Evolutionary conservation across 2,113 vertebrate genomes (phyloP), one percentile per base, ranked within the genome.

Genomic region (Thymallus thymallus): DNA sequence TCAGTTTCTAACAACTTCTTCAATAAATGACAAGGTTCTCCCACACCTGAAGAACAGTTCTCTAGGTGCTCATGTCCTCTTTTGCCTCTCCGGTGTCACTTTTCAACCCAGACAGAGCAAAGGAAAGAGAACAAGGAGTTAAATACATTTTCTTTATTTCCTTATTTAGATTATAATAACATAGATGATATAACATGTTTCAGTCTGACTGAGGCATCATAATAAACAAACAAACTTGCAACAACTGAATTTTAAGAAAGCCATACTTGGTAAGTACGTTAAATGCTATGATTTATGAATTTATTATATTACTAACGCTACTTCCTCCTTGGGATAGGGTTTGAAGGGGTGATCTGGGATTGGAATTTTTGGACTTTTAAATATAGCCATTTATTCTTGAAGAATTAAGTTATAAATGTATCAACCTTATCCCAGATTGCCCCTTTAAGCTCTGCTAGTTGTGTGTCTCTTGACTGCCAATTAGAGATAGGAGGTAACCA

Each of bases 181-280:
- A 10, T 41, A 3, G 35, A 82, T 30, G 1, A 26, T 13, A 63
- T 72, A 2, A 23, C 13, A 55, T 70, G 4, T 56, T 61, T 66
- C 77, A 79, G 58, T 69, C 73, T 16, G 12, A 61, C 73, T 16
- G 12, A 61, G 78, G 82, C 81, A 32, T 32, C 24, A 46, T 56
- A 80, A 63, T 74, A 84, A 76, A 85, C 81, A 85, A 68, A 23
- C 35, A 41, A 10, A 3, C 9, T 41, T 41, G 35, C 9, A n/a
- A 22, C 5, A 60, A 41, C 35, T 41, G 9, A 41, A 41, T 41
- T 60, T 60, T 60, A 1, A 23, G 56, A 9, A 7, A 10, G 18
- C n/a, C n/a, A 51, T 60, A 9, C 56, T 60, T 22, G n/a, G 5
- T 6, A 60, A 60, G 20, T 6, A 60, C 1, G 56, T 18, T 18